These are phyloP conservation scores for Hippasteria phrygiana DNA, from an alignment of 53 echinoderm and acorn worm genomes.

Conservation along the genomic window DNA sequence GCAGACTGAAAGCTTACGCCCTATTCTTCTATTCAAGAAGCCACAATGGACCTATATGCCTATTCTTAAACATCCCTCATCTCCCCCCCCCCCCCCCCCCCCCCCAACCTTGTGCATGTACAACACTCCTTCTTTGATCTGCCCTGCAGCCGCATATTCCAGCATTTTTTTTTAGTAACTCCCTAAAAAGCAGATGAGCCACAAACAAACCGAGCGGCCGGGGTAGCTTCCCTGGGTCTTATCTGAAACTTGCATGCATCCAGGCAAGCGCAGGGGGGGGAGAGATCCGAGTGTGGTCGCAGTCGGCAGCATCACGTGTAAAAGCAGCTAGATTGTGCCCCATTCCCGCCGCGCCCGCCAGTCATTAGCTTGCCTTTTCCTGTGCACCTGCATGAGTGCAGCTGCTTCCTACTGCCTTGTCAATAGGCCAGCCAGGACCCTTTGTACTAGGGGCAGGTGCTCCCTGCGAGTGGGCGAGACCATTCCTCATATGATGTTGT, in stretches of 20 bases:
- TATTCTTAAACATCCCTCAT: constrained; percentile 48
- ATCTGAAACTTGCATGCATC: constrained; percentile 54
- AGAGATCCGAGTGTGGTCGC: no score
- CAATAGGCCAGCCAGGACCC: constrained; percentile 59
- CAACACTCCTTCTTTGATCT: constrained; percentile 11
- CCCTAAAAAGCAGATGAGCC: constrained; percentile 49
- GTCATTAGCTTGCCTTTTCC: constrained; percentile 68
- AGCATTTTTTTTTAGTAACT: background rate
- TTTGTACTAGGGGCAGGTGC: constrained; percentile 60
- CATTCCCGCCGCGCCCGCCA: constrained; percentile 57
- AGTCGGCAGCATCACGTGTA: constrained; percentile 21
- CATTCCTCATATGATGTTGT: constrained; percentile 64
- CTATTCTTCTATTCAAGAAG: constrained; percentile 42
- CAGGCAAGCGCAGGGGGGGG: constrained; percentile 33
- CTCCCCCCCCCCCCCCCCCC: background rate
- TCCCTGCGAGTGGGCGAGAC: constrained; percentile 50
- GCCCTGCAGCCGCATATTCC: constrained; percentile 23
- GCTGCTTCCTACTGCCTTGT: constrained; percentile 56
- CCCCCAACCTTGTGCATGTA: constrained; percentile 12
- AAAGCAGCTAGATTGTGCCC: constrained; percentile 11
- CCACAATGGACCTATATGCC: constrained; percentile 26
- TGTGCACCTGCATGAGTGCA: constrained; percentile 66
- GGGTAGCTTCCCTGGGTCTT: constrained; percentile 48
- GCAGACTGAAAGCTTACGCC: constrained; percentile 48
- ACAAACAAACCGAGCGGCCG: background rate